phyloP scores from a whole-genome alignment of 2,888 invertebrate species.

The Eutolmus rufibarbis region DNA sequence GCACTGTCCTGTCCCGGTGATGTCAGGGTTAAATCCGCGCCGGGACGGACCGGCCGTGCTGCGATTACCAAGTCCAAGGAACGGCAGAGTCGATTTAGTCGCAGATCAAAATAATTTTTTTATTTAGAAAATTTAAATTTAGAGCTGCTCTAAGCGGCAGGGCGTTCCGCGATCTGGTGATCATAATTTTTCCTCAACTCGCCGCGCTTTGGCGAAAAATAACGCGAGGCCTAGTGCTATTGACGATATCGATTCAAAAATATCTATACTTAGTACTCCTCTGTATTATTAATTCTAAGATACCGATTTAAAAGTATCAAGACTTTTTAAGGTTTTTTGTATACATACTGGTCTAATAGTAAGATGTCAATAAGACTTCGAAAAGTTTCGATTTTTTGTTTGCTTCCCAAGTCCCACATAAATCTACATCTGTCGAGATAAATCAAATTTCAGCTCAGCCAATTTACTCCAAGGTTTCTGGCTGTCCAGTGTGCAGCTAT shows the following conservation, averaged over 20 bases:
- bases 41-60: not conserved
- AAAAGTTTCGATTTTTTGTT: no score
- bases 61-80: not conserved
- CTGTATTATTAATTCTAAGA: no score
- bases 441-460: not conserved
- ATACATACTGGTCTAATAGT: no score
- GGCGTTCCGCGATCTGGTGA: not conserved
- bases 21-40: not conserved
- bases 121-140: not conserved
- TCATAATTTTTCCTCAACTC: not conserved
- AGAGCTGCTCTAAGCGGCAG: not conserved
- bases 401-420: not conserved
- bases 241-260: no score
- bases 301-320: no score
- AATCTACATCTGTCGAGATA: not conserved
- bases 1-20: not conserved
- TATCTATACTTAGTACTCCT: no score
- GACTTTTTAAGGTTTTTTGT: no score
- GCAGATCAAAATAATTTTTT: not conserved
- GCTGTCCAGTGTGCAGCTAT: not conserved
- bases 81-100: not conserved
- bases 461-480: not conserved
- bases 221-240: not conserved
- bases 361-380: no score
- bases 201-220: not conserved